Evolutionary conservation across 2,888 invertebrate species (phyloP), one percentile per base, ranked within the genome.

Genomic region (Ferrisia virgata): DNA sequence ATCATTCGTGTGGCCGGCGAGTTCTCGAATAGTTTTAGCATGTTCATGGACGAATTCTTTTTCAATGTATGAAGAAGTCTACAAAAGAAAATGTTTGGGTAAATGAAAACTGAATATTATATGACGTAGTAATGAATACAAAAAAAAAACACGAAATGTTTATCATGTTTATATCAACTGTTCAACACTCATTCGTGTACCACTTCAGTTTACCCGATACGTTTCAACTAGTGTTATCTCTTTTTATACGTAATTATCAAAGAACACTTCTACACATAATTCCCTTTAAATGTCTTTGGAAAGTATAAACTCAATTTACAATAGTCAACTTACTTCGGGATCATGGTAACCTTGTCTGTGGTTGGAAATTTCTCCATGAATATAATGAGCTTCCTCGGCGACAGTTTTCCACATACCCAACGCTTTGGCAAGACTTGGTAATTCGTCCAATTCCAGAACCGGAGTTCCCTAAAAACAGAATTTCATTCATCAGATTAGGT

Each of bases 1-100:
- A 89, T 95, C 95, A 18, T 91, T 90, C 85, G 92, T 91, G 89
- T 94, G 92, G 2, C 95, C 95, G 28, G 95, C 92, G 39, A 95
- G 88, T 64, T 91, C 90, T 69, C 95, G 91, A 86, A 96, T 91
- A 13, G 89, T 90, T 79, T 92, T 91, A 0, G 94, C 90, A 82
- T 95, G 94, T 85, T 92, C 89, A 87, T 92, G 92, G 84, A 94
- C 90, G 89, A 94, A 95, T 86, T 94, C 91, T 86, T 95, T 93
- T 86, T 95, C 95, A 1, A 96, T 88, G 87, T 92, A 95, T 86
- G 94, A 93, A 18, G 93, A 92, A 86, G 94, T 90, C 90, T 93
- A 88, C 15, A 84, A 84, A 81, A 85, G 36, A 81, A 82, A 86
- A 79, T 76, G 28, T 33, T 43, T 43, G 36, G 25, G 25, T 80